phyloP scores from a whole-genome alignment of 2,888 invertebrate genomes.

The Aphelenchoides bicaudatus region DNA sequence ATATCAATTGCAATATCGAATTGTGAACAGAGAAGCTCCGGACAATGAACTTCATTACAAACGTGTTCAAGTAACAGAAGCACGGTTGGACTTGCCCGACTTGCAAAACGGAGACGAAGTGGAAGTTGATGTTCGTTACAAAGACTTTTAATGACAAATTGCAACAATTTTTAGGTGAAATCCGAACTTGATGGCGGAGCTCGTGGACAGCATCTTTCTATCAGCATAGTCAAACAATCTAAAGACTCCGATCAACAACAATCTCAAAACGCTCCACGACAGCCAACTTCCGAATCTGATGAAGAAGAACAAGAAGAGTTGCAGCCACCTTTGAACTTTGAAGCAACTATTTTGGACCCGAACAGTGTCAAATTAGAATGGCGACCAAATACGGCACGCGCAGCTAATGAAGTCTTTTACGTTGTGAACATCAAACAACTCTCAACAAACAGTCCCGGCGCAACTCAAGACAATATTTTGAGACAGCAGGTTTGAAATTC shows the following conservation, averaged over 20 bases:
- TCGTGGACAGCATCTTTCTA: conserved; percentile 46
- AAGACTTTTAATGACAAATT: neutral
- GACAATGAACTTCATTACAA: conserved; percentile 41
- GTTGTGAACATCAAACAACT: conserved; percentile 56
- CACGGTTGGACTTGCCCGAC: conserved; percentile 36
- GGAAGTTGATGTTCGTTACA: conserved; percentile 26
- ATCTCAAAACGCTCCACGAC: no score
- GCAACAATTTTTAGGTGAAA: conserved; percentile 37
- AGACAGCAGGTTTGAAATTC: conserved; percentile 43
- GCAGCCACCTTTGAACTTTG: conserved; percentile 52
- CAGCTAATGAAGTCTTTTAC: conserved; percentile 43
- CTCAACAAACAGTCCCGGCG: conserved; percentile 45
- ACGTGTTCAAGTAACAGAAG: conserved; percentile 38
- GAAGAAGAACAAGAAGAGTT: conserved; percentile 38
- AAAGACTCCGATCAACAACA: no score
- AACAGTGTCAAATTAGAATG: conserved; percentile 51
- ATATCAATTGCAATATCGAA: conserved; percentile 26
- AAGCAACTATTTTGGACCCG: conserved; percentile 49
- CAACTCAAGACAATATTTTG: conserved; percentile 21
- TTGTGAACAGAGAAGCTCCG: conserved; percentile 23
- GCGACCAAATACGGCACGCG: conserved; percentile 32
- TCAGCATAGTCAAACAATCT: conserved; percentile 38
- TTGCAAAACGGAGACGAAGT: conserved; percentile 42
- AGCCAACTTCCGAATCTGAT: no score
- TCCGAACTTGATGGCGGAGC: conserved; percentile 39